phyloP scores from a whole-genome alignment of 2,888 invertebrate genomes.

The Hybos culiciformis region DNA sequence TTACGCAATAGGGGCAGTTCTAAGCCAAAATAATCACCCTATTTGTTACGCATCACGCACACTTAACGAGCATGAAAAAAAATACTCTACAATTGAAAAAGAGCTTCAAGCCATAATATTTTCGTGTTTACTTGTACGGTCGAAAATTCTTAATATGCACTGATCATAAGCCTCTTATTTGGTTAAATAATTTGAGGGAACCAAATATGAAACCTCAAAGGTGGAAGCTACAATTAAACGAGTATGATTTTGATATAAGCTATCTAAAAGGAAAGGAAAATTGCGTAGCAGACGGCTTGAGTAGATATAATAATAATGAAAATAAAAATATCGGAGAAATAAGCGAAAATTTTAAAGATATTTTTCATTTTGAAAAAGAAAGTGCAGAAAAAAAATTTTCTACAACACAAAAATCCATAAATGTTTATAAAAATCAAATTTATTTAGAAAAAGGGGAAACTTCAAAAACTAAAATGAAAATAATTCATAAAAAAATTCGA shows the following conservation, averaged over 20 bases:
- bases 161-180: not conserved
- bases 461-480: not conserved
- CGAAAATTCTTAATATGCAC: not conserved
- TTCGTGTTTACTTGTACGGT: not conserved
- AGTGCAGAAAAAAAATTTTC: not conserved
- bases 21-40: not conserved
- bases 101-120: conserved; percentile 20
- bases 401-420: not conserved
- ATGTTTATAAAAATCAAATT: conserved; percentile 7
- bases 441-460: not conserved
- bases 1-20: not conserved
- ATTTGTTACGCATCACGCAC: conserved; percentile 18
- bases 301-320: too few relatives aligned
- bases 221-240: conserved; percentile 15
- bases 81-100: conserved; percentile 21
- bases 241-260: conserved; percentile 17
- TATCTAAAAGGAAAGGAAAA: conserved; percentile 15
- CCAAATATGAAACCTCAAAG: not conserved
- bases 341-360: too few relatives aligned
- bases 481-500: conserved; percentile 1
- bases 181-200: not conserved
- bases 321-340: too few relatives aligned
- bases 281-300: not conserved
- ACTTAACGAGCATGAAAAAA: conserved; percentile 13
- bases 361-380: not conserved